phyloP scores from a whole-genome alignment of 2,888 invertebrate species.

The Bhutanitis thaidina region DNA sequence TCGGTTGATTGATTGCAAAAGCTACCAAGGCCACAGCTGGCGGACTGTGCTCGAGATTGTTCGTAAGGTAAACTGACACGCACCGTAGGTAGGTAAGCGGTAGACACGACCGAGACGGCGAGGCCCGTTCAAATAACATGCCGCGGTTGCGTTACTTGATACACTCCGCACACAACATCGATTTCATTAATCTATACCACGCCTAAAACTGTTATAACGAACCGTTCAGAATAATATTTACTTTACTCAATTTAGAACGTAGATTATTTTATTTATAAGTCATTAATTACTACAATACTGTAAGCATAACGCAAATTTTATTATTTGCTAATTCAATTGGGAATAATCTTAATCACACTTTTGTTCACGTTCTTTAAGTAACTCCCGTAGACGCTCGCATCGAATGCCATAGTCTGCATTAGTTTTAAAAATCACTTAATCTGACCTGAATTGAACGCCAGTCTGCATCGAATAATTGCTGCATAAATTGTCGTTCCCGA shows the following conservation, averaged over 20 bases:
- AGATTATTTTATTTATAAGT: background rate
- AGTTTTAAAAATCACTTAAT: slow-evolving; percentile 76
- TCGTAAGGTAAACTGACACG: slow-evolving; percentile 32
- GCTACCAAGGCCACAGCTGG: slow-evolving; percentile 39
- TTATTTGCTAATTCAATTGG: background rate
- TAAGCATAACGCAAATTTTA: too few relatives aligned
- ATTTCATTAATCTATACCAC: background rate
- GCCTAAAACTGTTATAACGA: slow-evolving; percentile 9
- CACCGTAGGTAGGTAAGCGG: slow-evolving; percentile 37
- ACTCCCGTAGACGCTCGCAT: too few relatives aligned
- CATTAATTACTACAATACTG: too few relatives aligned
- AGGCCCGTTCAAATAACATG: slow-evolving; percentile 38
- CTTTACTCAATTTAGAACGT: background rate
- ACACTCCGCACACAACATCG: slow-evolving; percentile 1
- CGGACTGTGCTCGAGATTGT: slow-evolving; percentile 30
- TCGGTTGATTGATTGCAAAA: background rate
- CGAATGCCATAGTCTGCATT: slow-evolving; percentile 67
- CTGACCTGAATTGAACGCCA: slow-evolving; percentile 71
- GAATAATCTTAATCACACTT: slow-evolving; percentile 17
- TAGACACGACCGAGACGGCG: slow-evolving; percentile 55
- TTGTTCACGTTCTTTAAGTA: slow-evolving; percentile 55
- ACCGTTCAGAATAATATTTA: background rate
- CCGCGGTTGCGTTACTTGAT: slow-evolving; percentile 48
- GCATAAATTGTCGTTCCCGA: slow-evolving; percentile 66
- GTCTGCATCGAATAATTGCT: slow-evolving; percentile 69